Evolutionary conservation across 2,113 vertebrate genomes (phyloP).

Genomic region (Turnix velox): DNA sequence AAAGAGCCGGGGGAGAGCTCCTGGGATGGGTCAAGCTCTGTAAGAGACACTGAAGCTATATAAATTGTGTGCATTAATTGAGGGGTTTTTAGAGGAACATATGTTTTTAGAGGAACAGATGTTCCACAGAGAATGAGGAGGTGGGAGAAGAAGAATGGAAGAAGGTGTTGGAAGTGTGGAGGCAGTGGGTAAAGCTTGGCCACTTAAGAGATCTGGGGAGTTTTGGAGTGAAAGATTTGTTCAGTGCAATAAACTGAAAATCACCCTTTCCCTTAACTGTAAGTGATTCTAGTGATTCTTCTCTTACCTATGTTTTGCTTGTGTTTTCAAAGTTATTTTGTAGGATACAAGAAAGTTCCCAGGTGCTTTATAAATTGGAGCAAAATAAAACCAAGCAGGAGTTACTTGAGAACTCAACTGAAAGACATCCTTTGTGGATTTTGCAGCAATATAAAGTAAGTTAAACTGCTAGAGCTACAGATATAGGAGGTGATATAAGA

Average conservation of each 20-base stretch:
- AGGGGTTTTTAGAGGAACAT: not conserved
- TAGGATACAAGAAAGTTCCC: constrained; percentile 86
- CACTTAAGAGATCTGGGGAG: not conserved
- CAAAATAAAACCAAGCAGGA: constrained; percentile 69
- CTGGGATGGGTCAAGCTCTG: not conserved
- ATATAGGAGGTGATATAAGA: not conserved
- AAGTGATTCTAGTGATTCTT: not conserved
- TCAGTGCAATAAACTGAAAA: not conserved
- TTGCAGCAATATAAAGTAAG: constrained; percentile 80
- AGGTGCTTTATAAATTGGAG: constrained; percentile 81
- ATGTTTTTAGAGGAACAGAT: not conserved
- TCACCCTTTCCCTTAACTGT: not conserved
- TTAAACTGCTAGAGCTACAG: not conserved
- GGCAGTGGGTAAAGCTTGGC: not conserved
- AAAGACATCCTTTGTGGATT: constrained; percentile 50
- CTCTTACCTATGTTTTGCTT: not conserved
- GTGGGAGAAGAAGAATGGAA: not conserved
- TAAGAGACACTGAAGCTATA: not conserved
- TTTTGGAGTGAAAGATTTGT: not conserved
- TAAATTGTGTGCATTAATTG: not conserved
- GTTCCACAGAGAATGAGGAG: not conserved
- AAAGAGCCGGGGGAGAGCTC: not conserved
- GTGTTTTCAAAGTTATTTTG: constrained; percentile 80
- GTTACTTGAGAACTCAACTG: not conserved
- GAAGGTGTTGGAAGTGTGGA: not conserved